Conservation (phyloP, 2,113 vertebrate genomes). For the Tringa solitaria region DNA sequence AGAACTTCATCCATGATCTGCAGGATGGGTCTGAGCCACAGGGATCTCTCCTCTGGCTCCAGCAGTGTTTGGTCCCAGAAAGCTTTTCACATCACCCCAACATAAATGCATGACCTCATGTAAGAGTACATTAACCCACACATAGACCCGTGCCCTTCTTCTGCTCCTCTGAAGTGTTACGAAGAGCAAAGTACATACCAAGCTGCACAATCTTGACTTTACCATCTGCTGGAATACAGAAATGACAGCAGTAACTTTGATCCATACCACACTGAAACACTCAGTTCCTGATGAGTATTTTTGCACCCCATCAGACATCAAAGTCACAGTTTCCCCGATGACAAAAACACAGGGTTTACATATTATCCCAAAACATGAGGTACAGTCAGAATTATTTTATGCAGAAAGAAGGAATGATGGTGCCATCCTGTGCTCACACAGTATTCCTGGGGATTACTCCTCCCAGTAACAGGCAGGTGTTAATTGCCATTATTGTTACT, state of each 20-base stretch:
- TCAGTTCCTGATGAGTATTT: background rate
- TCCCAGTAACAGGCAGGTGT: fast-evolving
- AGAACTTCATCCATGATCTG: background rate
- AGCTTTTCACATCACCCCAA: background rate
- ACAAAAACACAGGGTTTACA: background rate
- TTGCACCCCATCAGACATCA: background rate
- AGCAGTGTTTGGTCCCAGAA: background rate
- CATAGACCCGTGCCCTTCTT: background rate
- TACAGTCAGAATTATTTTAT: background rate
- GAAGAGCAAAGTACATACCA: background rate
- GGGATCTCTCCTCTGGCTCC: background rate
- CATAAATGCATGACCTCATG: background rate
- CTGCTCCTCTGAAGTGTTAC: background rate
- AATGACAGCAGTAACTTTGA: background rate
- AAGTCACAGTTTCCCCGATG: background rate
- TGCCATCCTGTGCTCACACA: background rate
- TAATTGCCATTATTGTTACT: background rate
- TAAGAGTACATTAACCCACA: background rate
- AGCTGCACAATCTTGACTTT: background rate
- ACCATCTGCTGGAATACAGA: background rate
- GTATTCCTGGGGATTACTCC: background rate
- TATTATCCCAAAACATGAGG: background rate
- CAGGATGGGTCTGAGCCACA: background rate
- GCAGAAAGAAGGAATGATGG: background rate
- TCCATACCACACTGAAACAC: background rate